These are phyloP conservation scores for Dione juno DNA, from an alignment of 2,888 invertebrate species.

Conservation along the genomic window DNA sequence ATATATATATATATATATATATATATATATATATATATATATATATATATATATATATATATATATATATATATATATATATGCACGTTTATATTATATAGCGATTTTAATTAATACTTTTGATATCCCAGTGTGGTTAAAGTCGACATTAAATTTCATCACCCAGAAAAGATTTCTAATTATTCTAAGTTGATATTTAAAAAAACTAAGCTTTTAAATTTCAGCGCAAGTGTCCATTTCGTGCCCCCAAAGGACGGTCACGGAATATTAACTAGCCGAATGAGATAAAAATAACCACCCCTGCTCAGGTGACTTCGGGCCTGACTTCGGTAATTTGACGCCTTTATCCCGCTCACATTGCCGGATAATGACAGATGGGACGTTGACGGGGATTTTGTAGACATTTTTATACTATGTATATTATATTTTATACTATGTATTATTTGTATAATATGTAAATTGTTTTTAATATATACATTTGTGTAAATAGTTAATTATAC, in stretches of 20 bases:
- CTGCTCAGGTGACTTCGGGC: slow-evolving; percentile 76
- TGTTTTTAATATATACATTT: too few relatives aligned
- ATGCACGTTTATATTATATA: too few relatives aligned
- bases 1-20: too few relatives aligned
- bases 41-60: too few relatives aligned
- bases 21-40: too few relatives aligned
- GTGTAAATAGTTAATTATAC: too few relatives aligned
- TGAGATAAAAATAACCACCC: slow-evolving; percentile 74
- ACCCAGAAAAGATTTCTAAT: not conserved
- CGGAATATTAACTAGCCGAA: slow-evolving; percentile 75
- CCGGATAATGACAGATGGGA: slow-evolving; percentile 61
- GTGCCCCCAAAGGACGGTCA: slow-evolving; percentile 68
- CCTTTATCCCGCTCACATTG: slow-evolving; percentile 75
- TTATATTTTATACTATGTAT: too few relatives aligned
- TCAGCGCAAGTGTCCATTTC: slow-evolving; percentile 62
- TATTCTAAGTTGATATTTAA: not conserved
- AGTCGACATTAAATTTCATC: too few relatives aligned
- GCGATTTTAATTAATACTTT: not conserved
- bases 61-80: too few relatives aligned
- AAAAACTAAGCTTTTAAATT: slow-evolving; percentile 7
- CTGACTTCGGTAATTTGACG: slow-evolving; percentile 78
- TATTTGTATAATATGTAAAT: too few relatives aligned
- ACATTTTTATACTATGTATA: not conserved
- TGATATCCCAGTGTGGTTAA: too few relatives aligned
- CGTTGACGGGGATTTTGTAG: slow-evolving; percentile 19